Conservation (phyloP, 2,888 invertebrate species). For the Drosophila peninsularis region DNA sequence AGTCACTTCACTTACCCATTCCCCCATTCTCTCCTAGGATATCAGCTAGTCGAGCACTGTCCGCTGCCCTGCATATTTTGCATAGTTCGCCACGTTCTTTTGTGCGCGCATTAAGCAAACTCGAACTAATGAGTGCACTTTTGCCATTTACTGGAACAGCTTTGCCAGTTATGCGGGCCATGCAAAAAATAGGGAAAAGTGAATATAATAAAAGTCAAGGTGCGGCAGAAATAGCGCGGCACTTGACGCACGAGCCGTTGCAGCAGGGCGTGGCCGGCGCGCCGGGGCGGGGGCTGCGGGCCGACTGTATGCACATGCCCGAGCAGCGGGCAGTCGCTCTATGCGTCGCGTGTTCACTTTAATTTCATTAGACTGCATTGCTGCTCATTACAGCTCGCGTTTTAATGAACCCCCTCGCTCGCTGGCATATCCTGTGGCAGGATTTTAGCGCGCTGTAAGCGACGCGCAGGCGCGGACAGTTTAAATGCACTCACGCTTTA, state of each 20-base stretch:
- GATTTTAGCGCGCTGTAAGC: slow-evolving; percentile 50
- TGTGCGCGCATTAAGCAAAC: slow-evolving; percentile 60
- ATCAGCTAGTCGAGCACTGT: background rate
- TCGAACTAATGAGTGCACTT: slow-evolving; percentile 71
- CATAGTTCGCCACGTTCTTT: slow-evolving; percentile 41
- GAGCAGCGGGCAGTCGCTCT: slow-evolving; percentile 69
- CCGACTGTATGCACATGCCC: slow-evolving; percentile 55
- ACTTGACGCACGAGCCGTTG: slow-evolving; percentile 57
- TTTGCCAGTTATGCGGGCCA: slow-evolving; percentile 72
- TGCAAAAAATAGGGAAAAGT: slow-evolving; percentile 36
- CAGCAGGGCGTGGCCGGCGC: slow-evolving; percentile 4
- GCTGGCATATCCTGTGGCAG: slow-evolving; percentile 45
- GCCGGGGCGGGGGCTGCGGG: slow-evolving; percentile 15
- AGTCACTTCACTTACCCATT: too few relatives aligned
- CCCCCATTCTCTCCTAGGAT: slow-evolving; percentile 5
- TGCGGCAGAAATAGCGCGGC: slow-evolving; percentile 74
- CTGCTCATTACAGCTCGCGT: slow-evolving; percentile 68
- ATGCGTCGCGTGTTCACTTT: slow-evolving; percentile 67
- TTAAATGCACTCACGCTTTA: slow-evolving; percentile 62
- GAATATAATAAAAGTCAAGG: slow-evolving; percentile 66
- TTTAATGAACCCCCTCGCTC: slow-evolving; percentile 64
- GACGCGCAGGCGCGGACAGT: slow-evolving; percentile 76
- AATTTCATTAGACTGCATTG: slow-evolving; percentile 75
- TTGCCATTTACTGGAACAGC: slow-evolving; percentile 45
- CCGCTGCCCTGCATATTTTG: slow-evolving; percentile 24